phyloP scores from a whole-genome alignment of 2,888 invertebrate genomes.

The Sesia apiformis region DNA sequence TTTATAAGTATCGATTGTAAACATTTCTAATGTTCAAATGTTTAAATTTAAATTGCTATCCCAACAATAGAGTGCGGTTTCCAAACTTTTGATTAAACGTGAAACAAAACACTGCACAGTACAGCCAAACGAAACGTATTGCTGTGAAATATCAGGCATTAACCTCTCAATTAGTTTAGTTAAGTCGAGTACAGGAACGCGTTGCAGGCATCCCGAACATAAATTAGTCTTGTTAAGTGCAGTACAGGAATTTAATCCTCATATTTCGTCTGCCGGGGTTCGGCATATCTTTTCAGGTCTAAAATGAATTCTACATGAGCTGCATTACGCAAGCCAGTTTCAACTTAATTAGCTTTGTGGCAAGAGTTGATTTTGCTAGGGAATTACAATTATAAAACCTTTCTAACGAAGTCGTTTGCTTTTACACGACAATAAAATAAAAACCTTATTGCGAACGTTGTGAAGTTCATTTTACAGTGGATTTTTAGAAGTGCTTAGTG shows the following conservation, averaged over 20 bases:
- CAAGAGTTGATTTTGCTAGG: slow-evolving; percentile 30
- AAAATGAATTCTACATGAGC: slow-evolving; percentile 44
- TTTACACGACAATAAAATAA: not conserved
- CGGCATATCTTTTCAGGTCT: slow-evolving; percentile 66
- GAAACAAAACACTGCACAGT: slow-evolving; percentile 9
- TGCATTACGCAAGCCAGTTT: slow-evolving; percentile 23
- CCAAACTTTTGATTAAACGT: slow-evolving; percentile 5
- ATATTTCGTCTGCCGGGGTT: slow-evolving; percentile 69
- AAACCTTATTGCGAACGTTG: not conserved
- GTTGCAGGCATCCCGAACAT: slow-evolving; percentile 50
- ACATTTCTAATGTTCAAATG: too few species aligned
- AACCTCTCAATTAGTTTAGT: slow-evolving; percentile 69
- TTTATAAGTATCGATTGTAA: too few species aligned
- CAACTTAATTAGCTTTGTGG: slow-evolving; percentile 19
- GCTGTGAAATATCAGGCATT: slow-evolving; percentile 47
- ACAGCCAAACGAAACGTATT: slow-evolving; percentile 32
- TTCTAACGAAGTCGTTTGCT: slow-evolving; percentile 3
- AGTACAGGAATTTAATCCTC: slow-evolving; percentile 73
- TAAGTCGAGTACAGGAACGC: slow-evolving; percentile 37
- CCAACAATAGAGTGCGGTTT: not conserved
- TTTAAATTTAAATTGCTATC: too few species aligned
- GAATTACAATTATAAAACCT: slow-evolving; percentile 12
- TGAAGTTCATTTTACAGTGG: not conserved
- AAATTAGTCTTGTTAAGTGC: slow-evolving; percentile 73
- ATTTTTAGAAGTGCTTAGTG: slow-evolving; percentile 8